Percentiles rank a stretch among this genome's conserved stretches.
These are phyloP conservation scores for Cotesia chilonis DNA, from an alignment of 1,140 invertebrate genomes.

Conservation along the genomic window DNA sequence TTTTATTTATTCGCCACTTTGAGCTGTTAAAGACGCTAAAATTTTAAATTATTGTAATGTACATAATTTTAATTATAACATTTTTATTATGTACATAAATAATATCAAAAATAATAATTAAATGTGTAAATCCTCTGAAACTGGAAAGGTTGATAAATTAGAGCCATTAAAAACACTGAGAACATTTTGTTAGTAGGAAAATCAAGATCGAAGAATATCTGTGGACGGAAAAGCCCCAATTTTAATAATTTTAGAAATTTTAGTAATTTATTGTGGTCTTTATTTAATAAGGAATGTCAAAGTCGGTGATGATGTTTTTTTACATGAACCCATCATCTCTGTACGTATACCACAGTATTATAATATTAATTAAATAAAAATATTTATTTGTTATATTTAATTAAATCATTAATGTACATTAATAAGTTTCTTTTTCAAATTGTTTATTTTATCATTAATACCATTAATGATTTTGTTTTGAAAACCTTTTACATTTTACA, in stretches of 20 bases:
- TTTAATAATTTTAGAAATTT: background rate
- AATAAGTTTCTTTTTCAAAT: no score
- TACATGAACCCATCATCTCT: conserved; percentile 37
- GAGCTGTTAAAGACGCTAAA: no score
- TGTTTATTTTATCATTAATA: background rate
- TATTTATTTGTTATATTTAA: no score
- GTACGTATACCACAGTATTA: conserved; percentile 3
- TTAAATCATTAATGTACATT: no score
- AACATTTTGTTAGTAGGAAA: conserved; percentile 46
- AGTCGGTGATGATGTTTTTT: conserved; percentile 53
- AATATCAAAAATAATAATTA: no score
- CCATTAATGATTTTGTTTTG: background rate
- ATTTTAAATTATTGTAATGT: no score
- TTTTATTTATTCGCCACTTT: no score
- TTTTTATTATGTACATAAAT: no score
- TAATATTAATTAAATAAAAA: background rate
- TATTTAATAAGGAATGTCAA: conserved; percentile 51
- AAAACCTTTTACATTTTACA: no score
- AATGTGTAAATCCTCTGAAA: conserved; percentile 34
- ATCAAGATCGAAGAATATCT: conserved; percentile 37
- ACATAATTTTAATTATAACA: no score
- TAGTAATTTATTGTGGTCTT: conserved; percentile 57
- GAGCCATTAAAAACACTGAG: conserved; percentile 52
- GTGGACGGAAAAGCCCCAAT: conserved; percentile 50
- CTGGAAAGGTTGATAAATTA: conserved; percentile 39